These are phyloP conservation scores for Ditula angustiorana DNA, from an alignment of 2,888 invertebrate species.

Conservation along the genomic window DNA sequence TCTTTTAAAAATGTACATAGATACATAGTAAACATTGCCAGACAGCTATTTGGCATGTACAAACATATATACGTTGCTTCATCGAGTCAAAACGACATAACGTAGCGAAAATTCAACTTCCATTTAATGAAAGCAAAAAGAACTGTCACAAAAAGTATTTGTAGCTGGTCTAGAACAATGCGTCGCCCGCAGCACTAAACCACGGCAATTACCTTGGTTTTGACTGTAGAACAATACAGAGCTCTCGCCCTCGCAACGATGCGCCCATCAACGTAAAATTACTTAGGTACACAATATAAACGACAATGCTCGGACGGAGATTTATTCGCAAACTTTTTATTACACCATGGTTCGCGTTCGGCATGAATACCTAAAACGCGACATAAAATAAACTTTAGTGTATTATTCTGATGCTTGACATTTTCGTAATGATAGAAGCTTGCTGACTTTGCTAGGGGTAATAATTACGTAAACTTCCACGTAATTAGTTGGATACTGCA, in stretches of 20 bases:
- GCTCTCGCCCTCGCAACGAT: constrained; percentile 35
- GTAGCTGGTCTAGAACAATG: constrained; percentile 53
- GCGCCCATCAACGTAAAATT: constrained; percentile 40
- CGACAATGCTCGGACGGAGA: constrained; percentile 24
- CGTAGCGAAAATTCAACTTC: constrained; percentile 18
- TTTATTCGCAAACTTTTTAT: constrained; percentile 38
- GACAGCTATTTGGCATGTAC: too few relatives aligned
- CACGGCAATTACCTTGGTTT: constrained; percentile 41
- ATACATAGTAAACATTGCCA: too few relatives aligned
- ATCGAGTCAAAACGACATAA: constrained; percentile 4
- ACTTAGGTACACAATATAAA: constrained; percentile 40
- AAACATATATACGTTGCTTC: not conserved
- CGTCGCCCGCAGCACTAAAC: constrained; percentile 47
- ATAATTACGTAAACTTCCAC: constrained; percentile 19
- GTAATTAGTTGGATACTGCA: constrained; percentile 27
- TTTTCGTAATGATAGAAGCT: not conserved
- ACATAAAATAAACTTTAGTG: constrained; percentile 1
- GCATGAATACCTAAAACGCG: not conserved
- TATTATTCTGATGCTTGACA: constrained; percentile 6
- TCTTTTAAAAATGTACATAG: too few relatives aligned
- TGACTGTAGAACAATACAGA: constrained; percentile 38
- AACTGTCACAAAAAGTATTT: constrained; percentile 48
- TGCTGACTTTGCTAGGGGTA: constrained; percentile 3
- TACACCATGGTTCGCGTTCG: constrained; percentile 23
- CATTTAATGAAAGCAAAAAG: constrained; percentile 36